Evolutionary conservation across 2,797 vertebrate species (phyloP), one percentile per base, ranked within the genome.

Genomic region (Sebastes hubbsi): DNA sequence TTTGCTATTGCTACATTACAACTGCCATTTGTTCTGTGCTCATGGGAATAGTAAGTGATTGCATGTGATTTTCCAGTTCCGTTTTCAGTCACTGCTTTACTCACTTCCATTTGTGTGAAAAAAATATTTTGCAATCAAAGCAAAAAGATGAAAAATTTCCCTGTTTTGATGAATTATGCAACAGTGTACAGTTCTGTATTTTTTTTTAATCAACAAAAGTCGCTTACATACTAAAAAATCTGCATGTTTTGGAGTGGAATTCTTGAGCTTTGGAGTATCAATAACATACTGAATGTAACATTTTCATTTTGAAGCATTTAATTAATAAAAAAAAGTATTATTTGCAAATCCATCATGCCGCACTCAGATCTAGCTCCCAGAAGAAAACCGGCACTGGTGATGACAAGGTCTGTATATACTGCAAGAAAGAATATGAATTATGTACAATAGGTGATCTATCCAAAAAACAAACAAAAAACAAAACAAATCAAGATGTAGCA

Each of bases 41-140:
- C 4, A 20, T 29, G 13, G 63, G 68, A 61, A 66, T 32, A 61
- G 6, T 16, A 25, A 22, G 11, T 38, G 12, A 38, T 0, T 32
- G 29, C 69, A 65, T 42, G 72, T 32, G 27, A 84, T 78, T 81
- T 84, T 61, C 60, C 27, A 64, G 67, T 88, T 92, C 84, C 72
- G 3, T 59, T 83, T 90, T 88, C 58, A 59, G 12, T 71, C 61
- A 22, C 16, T 10, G 38, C 18, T 78, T 4, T 60, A 61, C 32
- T 63, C 61, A 81, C 59, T 83, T 88, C 69, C 73, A 77, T 80
- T 82, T 79, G 36, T 38, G 30, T 13, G 36, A 34, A 38, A 38
- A 38, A 84, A 36, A n/a, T 5, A 42, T 83, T 84, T 88, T 82
- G 88, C 87, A 87, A 74, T 83, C 34, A 14, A 60, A 75, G 75